Base-by-base conservation (phyloP, 2,113 vertebrate species). In the Leucopsar rothschildi region DNA sequence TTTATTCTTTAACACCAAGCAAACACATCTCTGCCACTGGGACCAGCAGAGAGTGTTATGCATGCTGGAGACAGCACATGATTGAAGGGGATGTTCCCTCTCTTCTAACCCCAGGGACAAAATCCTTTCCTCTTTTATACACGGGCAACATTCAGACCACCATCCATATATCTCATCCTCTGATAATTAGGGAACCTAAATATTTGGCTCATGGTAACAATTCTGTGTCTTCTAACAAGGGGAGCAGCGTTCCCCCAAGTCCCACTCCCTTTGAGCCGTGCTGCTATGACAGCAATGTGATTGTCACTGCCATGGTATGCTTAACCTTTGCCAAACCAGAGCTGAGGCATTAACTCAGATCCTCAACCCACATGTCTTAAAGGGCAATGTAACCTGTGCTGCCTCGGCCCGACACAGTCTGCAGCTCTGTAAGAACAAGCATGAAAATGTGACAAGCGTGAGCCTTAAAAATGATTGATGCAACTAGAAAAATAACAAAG, bases 261-360 rank as follows among this genome's bases (percentile, higher is more conserved):
- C 95, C 92, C 91, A 94, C 87, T 95, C 91, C 93, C n/a, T 95
- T 78, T 95, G 87, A 94, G 89, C 75, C 12, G 9, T 69, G 92
- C 91, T 96, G 90, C 82, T 97, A 96, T 73, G 93, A 97, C 27
- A 88, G 94, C 90, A 97, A 98, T 97, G 96, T 79, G 81, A 78
- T 66, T 97, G 96, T 97, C 97, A 98, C 96, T 96, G 86, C 95
- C 96, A 94, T 98, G 97, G 97, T 97, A 97, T 98, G 97, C 95
- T 96, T 95, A 93, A 97, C 94, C 95, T 95, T 97, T 97, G 95
- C 97, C 98, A 98, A 95, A 94, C 85, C 94, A 96, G 88, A 96
- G 95, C 93, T 95, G 89, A 92, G 87, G 97, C 93, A 96, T 96
- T 92, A 97, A 96, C 71, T 94, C 92, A 81, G 95, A 95, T 97